Evolutionary conservation across 2,113 vertebrate species (phyloP), one percentile per base, ranked within the genome.

Genomic region (Alouatta palliata): DNA sequence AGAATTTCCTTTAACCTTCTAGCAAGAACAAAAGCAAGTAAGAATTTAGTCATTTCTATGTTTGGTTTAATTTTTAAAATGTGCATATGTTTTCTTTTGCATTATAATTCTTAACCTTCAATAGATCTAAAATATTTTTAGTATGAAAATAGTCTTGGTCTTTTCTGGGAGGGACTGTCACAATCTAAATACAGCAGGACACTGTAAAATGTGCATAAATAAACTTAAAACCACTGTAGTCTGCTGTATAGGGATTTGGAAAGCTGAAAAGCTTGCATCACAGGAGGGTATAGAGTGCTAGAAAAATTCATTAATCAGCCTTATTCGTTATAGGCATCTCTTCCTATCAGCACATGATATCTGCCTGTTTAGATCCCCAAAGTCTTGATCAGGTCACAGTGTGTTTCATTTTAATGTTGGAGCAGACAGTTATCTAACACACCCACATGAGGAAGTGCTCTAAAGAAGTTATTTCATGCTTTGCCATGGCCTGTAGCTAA

Each of bases 351-450:
- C 92, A 93, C 2, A 23, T 91, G 97, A 96, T 96, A 98, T 97
- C 92, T 97, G 83, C 91, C 64, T 49, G 91, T 97, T 95, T 95
- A 64, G 89, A 95, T 97, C 96, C 92, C 61, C 0, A 1, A 30
- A 16, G 79, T 92, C 90, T 82, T 94, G 95, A 9, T 83, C 96
- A 94, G 98, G 96, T 98, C 97, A 96, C 71, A 76, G 87, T 40
- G 76, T 77, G 97, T 98, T 98, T 98, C 98, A 97, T 98, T 99
- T 98, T 98, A 98, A 97, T 79, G 90, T 97, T 98, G 96, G 97
- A 98, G 97, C 97, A 98, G 98, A 99, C 98, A 98, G 98, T 98
- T 99, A 99, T 98, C 98, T 99, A 98, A 98, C 98, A 98, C 98
- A 98, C 98, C 98, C 98, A 98, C 98, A 98, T 1, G 97, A 98